A percentile compares a stretch with the other conserved stretches of the same genome.
phyloP scores from a whole-genome alignment of 2,113 vertebrate species.

The Gymnarchus niloticus region DNA sequence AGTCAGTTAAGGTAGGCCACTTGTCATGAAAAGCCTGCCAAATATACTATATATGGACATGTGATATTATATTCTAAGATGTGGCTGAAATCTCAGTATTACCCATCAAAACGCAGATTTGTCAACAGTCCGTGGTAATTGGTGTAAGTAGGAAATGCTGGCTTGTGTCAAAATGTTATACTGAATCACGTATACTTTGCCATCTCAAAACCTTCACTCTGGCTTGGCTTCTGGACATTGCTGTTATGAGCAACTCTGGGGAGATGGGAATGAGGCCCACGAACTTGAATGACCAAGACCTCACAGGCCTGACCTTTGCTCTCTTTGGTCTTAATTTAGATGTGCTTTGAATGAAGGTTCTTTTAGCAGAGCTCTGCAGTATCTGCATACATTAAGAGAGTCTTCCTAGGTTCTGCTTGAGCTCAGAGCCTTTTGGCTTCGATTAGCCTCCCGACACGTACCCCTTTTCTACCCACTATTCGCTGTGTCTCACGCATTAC shows the following conservation, averaged over 20 bases:
- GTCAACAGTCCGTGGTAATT: background rate
- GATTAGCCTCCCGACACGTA: background rate
- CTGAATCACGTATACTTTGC: background rate
- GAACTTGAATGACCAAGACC: background rate
- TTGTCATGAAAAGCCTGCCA: too few species aligned
- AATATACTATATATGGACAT: too few species aligned
- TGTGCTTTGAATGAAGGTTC: background rate
- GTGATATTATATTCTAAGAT: too few species aligned
- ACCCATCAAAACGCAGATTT: too few species aligned
- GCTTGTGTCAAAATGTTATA: background rate
- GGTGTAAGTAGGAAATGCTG: background rate
- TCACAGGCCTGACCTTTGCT: background rate
- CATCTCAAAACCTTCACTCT: background rate
- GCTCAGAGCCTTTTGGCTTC: background rate
- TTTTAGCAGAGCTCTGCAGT: background rate
- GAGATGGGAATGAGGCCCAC: background rate
- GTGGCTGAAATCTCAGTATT: too few species aligned
- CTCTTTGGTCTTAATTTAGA: background rate
- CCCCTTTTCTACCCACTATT: background rate
- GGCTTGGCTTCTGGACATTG: background rate
- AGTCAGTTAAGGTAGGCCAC: background rate
- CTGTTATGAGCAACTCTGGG: background rate
- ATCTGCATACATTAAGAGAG: background rate
- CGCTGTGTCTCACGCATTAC: background rate
- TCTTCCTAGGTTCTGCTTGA: background rate